A percentile compares a stretch with the other conserved stretches of the same genome.
Evolutionary conservation across 1,140 invertebrate species (phyloP).

Genomic region (Gryon sp.): DNA sequence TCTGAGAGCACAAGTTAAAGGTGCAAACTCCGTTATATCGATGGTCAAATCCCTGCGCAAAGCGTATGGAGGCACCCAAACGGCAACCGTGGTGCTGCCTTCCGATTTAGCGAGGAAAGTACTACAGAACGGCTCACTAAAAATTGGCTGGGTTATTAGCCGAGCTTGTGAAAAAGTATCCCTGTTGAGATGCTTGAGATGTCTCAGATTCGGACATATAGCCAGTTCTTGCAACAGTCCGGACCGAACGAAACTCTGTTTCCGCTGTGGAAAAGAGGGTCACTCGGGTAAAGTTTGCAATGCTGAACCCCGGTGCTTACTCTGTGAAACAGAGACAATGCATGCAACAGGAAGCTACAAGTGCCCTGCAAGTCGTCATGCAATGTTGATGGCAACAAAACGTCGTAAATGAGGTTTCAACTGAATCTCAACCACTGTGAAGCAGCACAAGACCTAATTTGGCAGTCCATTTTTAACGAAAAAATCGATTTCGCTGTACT

Average conservation of each 20-base stretch:
- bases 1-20: not conserved
- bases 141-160: conserved; percentile 23
- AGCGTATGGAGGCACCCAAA: conserved; percentile 23
- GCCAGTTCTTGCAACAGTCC: conserved; percentile 35
- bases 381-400: not conserved
- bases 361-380: not conserved
- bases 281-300: conserved; percentile 21
- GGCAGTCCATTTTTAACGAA: not conserved
- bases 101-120: not conserved
- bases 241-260: conserved; percentile 37
- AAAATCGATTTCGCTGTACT: conserved; percentile 7
- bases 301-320: not conserved
- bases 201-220: conserved; percentile 34
- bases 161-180: conserved; percentile 8
- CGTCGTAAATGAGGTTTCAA: conserved; percentile 12
- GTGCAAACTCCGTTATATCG: not conserved
- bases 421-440: conserved; percentile 19
- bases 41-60: conserved; percentile 9
- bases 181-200: not conserved
- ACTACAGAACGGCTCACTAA: conserved; percentile 1
- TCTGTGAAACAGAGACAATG: not conserved
- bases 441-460: conserved; percentile 5
- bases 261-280: conserved; percentile 42
- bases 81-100: conserved; percentile 11
- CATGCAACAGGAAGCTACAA: conserved; percentile 9